Base-by-base conservation (phyloP, 2,797 vertebrate genomes). In the Mallotus villosus region DNA sequence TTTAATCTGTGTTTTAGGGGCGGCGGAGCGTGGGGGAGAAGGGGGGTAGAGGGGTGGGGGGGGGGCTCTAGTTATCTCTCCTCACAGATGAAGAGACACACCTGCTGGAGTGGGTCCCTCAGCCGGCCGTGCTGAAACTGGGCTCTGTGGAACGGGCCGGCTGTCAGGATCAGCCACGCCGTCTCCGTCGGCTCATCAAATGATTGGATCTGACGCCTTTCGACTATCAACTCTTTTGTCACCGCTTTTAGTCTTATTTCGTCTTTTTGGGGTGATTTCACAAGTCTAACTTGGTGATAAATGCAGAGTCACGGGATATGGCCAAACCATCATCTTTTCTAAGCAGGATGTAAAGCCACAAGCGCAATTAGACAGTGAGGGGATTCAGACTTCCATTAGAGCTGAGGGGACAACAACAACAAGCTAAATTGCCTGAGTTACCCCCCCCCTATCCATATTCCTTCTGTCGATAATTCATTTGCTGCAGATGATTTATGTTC, bases 51-150 rank as follows among this genome's bases (percentile, higher is more conserved):
- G 6, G 32, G 32, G 32, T 5, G 6, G 32, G 32, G 4, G 4
- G 32, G 32, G 86, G 66, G 73, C 71, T 64, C 75, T 82, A 78
- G 74, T 87, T 86, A 86, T 89, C 82, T 73, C 75, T 78, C 71
- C 82, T 85, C 72, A 74, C 75, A 75, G 80, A 84, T 83, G 87
- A 85, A 78, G 74, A 84, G 72, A 76, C 68, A 53, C 73, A 70
- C 74, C 72, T 62, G 60, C 74, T 79, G 74, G 81, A 85, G 86
- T 80, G 74, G 88, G 89, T 85, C 88, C 16, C 46, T 12, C 9
- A 49, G 46, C 46, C 85, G 75, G 69, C 74, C 29, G 77, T 7
- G 72, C 85, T 92, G 84, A 83, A 68, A 81, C 62, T 69, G 37
- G 68, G 22, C 22, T 53, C 49, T 3, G 12, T 62, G 74, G 67